These are phyloP conservation scores for Danio rerio DNA, from an alignment of 2,113 vertebrate genomes.

Conservation along the genomic window GRCz12tu NC_133186.1:41373001-41373500, in stretches of 20 bases:
- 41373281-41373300: background rate
- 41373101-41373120: too few species aligned
- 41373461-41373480: constrained; percentile 26
- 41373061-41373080: too few species aligned
- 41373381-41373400: constrained; percentile 52
- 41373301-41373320: background rate
- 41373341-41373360: constrained; percentile 22
- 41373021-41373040: too few species aligned
- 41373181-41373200: too few species aligned
- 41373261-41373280: background rate
- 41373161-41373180: too few species aligned
- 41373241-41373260: background rate
- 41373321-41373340: constrained; percentile 49
- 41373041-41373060: too few species aligned
- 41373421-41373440: constrained; percentile 54
- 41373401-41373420: constrained; percentile 43
- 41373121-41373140: too few species aligned
- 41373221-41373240: too few species aligned
- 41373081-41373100: too few species aligned
- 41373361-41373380: constrained; percentile 44
- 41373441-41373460: constrained; percentile 20
- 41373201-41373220: too few species aligned
- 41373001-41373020: too few species aligned
- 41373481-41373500: constrained; percentile 45
- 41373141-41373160: too few species aligned